A percentile compares a stretch with the other conserved stretches of the same genome.
phyloP scores from a whole-genome alignment of 1,140 invertebrate genomes.

The Brachystomella parvula region DNA sequence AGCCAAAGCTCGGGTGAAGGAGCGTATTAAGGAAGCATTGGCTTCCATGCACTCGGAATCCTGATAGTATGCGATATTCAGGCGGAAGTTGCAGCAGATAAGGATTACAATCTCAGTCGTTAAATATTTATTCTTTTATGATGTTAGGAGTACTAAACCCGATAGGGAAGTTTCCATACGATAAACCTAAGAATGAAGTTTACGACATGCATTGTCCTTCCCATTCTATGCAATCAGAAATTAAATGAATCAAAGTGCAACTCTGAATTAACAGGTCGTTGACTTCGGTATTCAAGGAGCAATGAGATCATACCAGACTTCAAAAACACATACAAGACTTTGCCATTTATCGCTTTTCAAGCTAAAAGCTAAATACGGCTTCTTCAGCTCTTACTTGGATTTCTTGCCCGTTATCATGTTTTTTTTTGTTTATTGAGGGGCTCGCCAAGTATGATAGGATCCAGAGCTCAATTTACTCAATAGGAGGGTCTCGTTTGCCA shows the following conservation, averaged over 20 bases:
- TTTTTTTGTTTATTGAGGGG: too few species aligned
- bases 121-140: background rate
- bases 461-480: too few species aligned
- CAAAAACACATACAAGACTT: too few species aligned
- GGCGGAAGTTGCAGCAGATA: background rate
- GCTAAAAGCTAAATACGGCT: background rate
- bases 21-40: background rate
- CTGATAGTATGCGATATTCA: background rate
- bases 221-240: too few species aligned
- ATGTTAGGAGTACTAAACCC: constrained; percentile 6
- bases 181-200: background rate
- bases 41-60: background rate
- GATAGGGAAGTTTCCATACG: constrained; percentile 1
- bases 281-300: background rate
- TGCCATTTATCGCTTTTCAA: background rate
- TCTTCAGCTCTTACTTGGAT: background rate
- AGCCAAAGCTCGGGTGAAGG: background rate
- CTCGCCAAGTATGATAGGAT: too few species aligned
- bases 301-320: background rate
- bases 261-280: background rate
- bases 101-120: background rate
- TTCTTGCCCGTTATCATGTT: too few species aligned
- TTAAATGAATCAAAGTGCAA: too few species aligned
- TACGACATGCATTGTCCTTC: background rate
- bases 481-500: too few species aligned